Base-by-base conservation (phyloP, 2,113 vertebrate species). In the Cranoglanis bouderius region DNA sequence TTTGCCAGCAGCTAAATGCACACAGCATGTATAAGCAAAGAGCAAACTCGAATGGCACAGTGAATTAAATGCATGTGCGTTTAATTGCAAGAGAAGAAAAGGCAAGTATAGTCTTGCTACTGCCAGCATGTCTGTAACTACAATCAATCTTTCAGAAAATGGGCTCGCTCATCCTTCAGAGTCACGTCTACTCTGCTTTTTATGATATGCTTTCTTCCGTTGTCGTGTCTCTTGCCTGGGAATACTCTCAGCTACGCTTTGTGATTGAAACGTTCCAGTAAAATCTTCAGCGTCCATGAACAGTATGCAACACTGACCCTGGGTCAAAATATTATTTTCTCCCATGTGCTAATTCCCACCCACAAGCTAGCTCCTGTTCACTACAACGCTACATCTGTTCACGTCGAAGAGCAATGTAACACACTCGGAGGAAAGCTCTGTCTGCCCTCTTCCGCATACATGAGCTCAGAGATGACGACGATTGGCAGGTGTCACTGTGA, bases 91-190 rank as follows among this genome's bases (percentile, higher is more conserved):
- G 80, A 6, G 53, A 75, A 14, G 49, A 59, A 70, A 75, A 90
- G 63, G 82, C 81, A 90, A 85, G 84, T 70, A 84, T 77, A 80
- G 40, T 90, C 87, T 88, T 91, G 88, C 90, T 43, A 89, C 90
- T 91, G 67, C 86, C 16, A 81, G 87, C 89, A 67, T 87, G 92
- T 87, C 86, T 85, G 40, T 77, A 32, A 88, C 46, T 82, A 2
- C 6, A 88, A 74, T 59, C 81, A 43, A 72, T 82, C 89, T 61
- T 46, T 21, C 46, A 43, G 51, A 83, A 86, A 82, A 57, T 81
- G 1, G 9, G 53, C 32, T 38, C 21, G 6, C 35, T 83, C 12
- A 6, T 29, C 4, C 2, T 40, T 83, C 40, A 38, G 32, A 21
- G 78, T 21, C 46, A 1, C 14, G 43, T 49, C 26, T 53, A 35